Conservation (phyloP, 1,140 invertebrate species). For the Diorhabda sublineata region DNA sequence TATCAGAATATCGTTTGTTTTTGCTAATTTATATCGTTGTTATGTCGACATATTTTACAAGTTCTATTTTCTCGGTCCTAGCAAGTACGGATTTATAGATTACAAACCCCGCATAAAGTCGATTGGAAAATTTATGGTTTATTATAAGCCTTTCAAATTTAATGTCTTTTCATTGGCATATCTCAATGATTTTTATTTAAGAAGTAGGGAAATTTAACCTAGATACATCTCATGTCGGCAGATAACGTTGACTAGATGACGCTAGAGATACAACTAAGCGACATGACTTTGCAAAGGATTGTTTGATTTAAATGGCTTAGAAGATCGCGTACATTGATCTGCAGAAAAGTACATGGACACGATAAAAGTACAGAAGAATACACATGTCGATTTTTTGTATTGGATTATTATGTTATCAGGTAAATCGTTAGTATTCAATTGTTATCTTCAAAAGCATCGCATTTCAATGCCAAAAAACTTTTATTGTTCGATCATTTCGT, state of each 20-base stretch:
- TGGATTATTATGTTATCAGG: neutral
- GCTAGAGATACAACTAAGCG: neutral
- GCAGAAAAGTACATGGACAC: neutral
- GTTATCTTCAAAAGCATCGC: no score
- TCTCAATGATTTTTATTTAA: slow-evolving; percentile 12
- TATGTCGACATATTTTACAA: slow-evolving; percentile 33
- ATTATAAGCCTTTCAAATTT: slow-evolving; percentile 18
- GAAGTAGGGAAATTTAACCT: slow-evolving; percentile 13
- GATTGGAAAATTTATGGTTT: slow-evolving; percentile 24
- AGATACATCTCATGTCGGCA: slow-evolving; percentile 11
- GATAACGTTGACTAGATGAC: slow-evolving; percentile 2
- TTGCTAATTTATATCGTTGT: slow-evolving; percentile 34
- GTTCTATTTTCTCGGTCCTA: slow-evolving; percentile 18
- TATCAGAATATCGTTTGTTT: slow-evolving; percentile 38
- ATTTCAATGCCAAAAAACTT: no score
- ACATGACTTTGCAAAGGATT: slow-evolving; percentile 2
- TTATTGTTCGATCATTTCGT: no score
- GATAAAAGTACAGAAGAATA: neutral
- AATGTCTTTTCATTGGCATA: slow-evolving; percentile 16
- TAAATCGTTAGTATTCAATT: no score
- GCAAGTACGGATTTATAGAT: slow-evolving; percentile 23
- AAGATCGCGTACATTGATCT: neutral
- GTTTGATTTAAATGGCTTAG: neutral
- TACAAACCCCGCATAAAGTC: slow-evolving; percentile 24
- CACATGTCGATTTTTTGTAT: neutral